phyloP scores from a whole-genome alignment of 1,140 invertebrate genomes.

The Zaprionus gabonicus region DNA sequence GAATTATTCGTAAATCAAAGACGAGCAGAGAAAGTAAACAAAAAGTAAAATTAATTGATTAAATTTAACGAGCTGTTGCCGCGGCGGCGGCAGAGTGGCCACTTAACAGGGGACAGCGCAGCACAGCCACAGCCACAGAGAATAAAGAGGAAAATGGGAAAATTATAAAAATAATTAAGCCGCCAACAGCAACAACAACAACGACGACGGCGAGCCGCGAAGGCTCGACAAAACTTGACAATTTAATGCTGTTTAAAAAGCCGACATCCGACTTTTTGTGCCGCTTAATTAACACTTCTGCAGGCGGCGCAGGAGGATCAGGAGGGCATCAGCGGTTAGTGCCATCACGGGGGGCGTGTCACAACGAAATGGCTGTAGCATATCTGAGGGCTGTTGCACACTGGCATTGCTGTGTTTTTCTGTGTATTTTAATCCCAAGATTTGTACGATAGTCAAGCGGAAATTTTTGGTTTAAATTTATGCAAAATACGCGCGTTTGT shows the following conservation, averaged over 20 bases:
- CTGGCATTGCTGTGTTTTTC: slow-evolving; percentile 27
- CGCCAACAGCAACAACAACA: slow-evolving; percentile 37
- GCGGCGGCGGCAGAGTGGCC: slow-evolving; percentile 26
- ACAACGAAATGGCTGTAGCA: slow-evolving; percentile 24
- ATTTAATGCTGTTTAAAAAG: slow-evolving; percentile 64
- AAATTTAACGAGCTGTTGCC: slow-evolving; percentile 60
- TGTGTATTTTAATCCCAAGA: slow-evolving; percentile 55
- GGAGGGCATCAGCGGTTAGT: slow-evolving; percentile 4
- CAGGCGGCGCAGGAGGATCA: slow-evolving; percentile 5
- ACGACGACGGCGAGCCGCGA: slow-evolving; percentile 13
- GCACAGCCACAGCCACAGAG: slow-evolving; percentile 32
- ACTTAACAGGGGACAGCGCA: slow-evolving; percentile 34
- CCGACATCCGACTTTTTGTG: slow-evolving; percentile 51
- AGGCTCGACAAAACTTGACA: slow-evolving; percentile 66
- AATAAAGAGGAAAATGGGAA: slow-evolving; percentile 41
- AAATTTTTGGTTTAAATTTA: slow-evolving; percentile 64
- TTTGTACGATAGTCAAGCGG: slow-evolving; percentile 49
- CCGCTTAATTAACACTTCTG: slow-evolving; percentile 72
- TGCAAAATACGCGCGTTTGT: slow-evolving; percentile 53
- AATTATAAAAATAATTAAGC: slow-evolving; percentile 74
- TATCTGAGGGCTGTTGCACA: slow-evolving; percentile 41
- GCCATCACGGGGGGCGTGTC: slow-evolving; percentile 14
- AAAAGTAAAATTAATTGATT: slow-evolving; percentile 64
- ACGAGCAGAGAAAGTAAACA: slow-evolving; percentile 26
- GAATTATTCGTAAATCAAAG: slow-evolving; percentile 22